Conservation (phyloP, 2,113 vertebrate species). For the Otus sunia region DNA sequence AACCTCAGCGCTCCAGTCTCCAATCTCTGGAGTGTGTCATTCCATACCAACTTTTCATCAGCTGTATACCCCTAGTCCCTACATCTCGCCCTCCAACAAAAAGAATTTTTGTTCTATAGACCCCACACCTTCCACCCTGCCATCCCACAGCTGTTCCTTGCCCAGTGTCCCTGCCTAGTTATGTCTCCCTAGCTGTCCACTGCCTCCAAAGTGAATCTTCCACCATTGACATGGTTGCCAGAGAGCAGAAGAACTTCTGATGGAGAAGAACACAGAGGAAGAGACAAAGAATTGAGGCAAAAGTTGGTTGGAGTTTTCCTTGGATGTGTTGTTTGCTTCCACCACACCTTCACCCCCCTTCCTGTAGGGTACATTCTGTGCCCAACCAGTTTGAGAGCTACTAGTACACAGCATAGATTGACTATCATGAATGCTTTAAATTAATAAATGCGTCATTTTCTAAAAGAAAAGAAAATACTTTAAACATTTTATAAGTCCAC, state of each 20-base stretch:
- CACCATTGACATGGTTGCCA: not conserved
- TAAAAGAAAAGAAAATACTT: not conserved
- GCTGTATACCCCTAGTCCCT: not conserved
- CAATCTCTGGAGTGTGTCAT: not conserved
- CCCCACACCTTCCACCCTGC: not conserved
- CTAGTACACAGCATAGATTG: not conserved
- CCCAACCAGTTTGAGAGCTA: not conserved
- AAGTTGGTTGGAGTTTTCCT: not conserved
- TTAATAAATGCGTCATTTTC: not conserved
- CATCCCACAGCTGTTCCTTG: not conserved
- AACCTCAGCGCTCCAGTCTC: not conserved
- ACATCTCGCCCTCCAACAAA: not conserved
- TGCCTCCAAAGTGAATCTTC: not conserved
- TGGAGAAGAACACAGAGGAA: not conserved
- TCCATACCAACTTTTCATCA: not conserved
- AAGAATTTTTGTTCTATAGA: not conserved
- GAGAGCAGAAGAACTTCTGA: not conserved
- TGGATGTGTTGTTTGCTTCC: not conserved
- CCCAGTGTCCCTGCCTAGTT: not conserved
- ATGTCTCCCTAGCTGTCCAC: not conserved
- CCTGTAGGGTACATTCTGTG: not conserved
- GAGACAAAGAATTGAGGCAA: not conserved
- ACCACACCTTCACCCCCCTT: not conserved
- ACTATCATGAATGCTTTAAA: not conserved
- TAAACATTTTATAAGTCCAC: not conserved